phyloP scores from a whole-genome alignment of 2,113 vertebrate genomes.

The Equus quagga region DNA sequence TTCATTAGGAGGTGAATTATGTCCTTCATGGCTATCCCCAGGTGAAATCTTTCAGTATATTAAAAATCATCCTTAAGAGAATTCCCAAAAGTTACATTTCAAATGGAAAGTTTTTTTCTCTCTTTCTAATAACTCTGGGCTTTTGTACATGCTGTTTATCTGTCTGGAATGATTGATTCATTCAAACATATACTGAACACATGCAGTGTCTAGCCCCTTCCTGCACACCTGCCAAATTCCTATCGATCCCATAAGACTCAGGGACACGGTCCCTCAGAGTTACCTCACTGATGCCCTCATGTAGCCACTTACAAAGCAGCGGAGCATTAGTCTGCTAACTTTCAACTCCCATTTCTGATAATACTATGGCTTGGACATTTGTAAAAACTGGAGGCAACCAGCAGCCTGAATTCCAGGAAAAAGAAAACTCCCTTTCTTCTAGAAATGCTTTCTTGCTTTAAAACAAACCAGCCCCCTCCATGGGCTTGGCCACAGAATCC shows the following conservation, averaged over 20 bases:
- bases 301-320: not conserved
- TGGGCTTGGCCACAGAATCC: not conserved
- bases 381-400: not conserved
- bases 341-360: not conserved
- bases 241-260: not conserved
- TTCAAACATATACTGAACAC: not conserved
- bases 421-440: not conserved
- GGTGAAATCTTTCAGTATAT: not conserved
- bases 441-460: not conserved
- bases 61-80: not conserved
- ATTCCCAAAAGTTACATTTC: not conserved
- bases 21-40: not conserved
- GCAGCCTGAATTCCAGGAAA: not conserved
- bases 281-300: accelerated
- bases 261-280: accelerated
- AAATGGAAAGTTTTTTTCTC: not conserved
- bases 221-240: accelerated
- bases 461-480: not conserved
- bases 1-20: not conserved
- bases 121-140: not conserved
- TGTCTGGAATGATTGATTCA: not conserved
- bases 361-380: not conserved
- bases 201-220: accelerated
- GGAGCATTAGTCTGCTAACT: too few species aligned
- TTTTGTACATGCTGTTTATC: not conserved